phyloP scores from a whole-genome alignment of 2,888 invertebrate species.

The Encarsia formosa region DNA sequence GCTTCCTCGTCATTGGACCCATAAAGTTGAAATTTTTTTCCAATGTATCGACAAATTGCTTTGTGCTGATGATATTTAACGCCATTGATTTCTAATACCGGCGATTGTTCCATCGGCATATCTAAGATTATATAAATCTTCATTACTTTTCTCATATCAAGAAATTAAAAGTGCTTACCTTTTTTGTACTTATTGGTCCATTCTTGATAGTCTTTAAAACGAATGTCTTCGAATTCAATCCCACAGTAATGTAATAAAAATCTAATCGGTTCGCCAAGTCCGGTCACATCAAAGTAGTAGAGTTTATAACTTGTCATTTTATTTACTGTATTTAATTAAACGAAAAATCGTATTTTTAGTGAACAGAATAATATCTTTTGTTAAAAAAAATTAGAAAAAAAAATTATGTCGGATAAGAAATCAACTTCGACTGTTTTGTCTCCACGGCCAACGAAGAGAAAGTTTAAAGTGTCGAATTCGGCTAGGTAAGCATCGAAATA shows the following conservation, averaged over 20 bases:
- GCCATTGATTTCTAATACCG: constrained; percentile 53
- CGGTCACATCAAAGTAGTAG: constrained; percentile 50
- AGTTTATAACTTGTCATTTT: constrained; percentile 41
- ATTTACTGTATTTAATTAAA: too few species aligned
- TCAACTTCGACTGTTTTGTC: too few species aligned
- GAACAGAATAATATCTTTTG: too few species aligned
- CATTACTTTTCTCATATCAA: not conserved
- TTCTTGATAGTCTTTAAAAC: constrained; percentile 39
- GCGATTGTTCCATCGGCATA: constrained; percentile 52
- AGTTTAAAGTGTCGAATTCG: too few species aligned
- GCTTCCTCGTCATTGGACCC: constrained; percentile 54
- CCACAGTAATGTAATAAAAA: constrained; percentile 45
- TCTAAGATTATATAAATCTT: constrained; percentile 36
- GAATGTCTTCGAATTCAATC: constrained; percentile 48
- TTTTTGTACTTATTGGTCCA: constrained; percentile 36
- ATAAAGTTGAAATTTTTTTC: constrained; percentile 52
- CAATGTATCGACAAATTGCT: constrained; percentile 57
- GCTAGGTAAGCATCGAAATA: too few species aligned
- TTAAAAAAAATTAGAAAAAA: too few species aligned
- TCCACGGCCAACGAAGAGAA: too few species aligned
- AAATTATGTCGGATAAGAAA: too few species aligned
- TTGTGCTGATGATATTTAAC: constrained; percentile 50
- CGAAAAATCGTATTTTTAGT: not conserved
- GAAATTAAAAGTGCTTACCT: constrained; percentile 27
- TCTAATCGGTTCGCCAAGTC: constrained; percentile 49